Conservation (phyloP, 2,888 invertebrate species). For the Orthosia cruda region DNA sequence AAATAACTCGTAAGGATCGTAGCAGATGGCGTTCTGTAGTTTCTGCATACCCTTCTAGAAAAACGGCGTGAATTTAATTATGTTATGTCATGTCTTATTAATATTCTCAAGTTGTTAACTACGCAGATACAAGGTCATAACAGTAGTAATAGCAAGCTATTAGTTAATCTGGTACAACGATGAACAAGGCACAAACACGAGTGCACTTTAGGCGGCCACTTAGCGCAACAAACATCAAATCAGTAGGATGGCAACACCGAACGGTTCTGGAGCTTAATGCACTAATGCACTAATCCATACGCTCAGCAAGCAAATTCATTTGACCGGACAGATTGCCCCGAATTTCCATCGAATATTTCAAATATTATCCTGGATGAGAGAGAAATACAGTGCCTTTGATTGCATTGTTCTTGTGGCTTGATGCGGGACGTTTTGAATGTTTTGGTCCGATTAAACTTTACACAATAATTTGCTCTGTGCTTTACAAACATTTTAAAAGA, state of each 20-base stretch:
- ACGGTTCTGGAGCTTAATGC: neutral
- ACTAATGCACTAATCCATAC: neutral
- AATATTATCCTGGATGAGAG: neutral
- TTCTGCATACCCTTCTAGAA: too few relatives aligned
- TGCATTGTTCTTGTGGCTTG: neutral
- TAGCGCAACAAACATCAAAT: slow-evolving; percentile 9
- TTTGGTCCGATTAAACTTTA: neutral
- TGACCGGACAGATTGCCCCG: neutral
- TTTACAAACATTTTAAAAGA: neutral
- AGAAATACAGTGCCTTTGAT: neutral
- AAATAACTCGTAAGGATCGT: too few relatives aligned
- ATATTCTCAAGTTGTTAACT: too few relatives aligned
- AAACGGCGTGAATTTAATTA: too few relatives aligned
- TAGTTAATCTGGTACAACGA: neutral
- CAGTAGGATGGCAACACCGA: neutral
- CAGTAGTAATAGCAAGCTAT: neutral
- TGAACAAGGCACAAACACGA: neutral
- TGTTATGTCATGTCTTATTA: too few relatives aligned
- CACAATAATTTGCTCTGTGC: neutral
- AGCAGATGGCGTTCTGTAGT: too few relatives aligned
- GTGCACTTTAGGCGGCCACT: neutral
- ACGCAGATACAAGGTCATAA: neutral
- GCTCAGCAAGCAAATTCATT: slow-evolving; percentile 13
- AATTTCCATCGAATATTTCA: neutral
- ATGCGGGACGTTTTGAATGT: neutral